Evolutionary conservation across 2,113 vertebrate genomes (phyloP).

Genomic region (Pteronura brasiliensis): DNA sequence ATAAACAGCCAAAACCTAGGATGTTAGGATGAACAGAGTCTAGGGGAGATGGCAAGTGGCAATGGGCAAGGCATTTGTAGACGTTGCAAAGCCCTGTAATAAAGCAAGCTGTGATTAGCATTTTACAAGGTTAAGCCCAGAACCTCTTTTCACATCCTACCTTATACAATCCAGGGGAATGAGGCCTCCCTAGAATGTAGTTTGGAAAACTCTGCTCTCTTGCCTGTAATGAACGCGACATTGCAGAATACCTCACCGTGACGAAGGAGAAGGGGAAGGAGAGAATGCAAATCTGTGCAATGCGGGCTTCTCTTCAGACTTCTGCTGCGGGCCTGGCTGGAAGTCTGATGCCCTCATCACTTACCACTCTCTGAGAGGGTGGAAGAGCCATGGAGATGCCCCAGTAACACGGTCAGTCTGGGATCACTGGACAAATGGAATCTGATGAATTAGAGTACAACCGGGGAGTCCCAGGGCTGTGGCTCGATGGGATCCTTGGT

Average conservation of each 20-base stretch:
- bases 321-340: neutral
- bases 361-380: neutral
- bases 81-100: neutral
- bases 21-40: neutral
- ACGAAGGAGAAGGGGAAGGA: neutral
- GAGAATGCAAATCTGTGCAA: neutral
- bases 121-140: neutral
- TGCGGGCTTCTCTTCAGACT: neutral
- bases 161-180: neutral
- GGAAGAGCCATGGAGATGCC: neutral
- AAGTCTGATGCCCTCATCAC: neutral
- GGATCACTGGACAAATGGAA: neutral
- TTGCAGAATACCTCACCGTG: neutral
- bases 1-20: neutral
- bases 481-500: neutral
- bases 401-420: neutral
- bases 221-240: neutral
- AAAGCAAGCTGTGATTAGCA: neutral
- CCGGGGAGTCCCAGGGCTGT: neutral
- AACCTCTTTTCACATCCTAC: neutral
- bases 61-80: neutral
- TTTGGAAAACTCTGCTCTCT: slow-evolving; percentile 23
- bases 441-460: neutral
- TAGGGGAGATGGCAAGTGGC: neutral
- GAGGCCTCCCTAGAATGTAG: neutral